Evolutionary conservation across 2,888 invertebrate genomes (phyloP).

Genomic region (Timema cristinae): DNA sequence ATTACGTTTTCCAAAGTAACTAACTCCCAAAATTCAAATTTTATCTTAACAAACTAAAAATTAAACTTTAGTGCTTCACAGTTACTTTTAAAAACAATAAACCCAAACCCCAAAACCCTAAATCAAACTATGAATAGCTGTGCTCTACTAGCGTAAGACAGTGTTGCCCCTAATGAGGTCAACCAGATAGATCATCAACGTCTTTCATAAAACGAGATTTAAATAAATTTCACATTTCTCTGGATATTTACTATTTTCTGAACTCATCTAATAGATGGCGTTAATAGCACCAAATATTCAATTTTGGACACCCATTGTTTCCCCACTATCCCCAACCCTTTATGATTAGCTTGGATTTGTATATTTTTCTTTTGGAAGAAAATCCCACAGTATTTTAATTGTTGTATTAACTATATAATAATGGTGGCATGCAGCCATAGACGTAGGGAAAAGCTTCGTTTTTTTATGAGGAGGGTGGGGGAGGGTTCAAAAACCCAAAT

Average conservation of each 20-base stretch:
- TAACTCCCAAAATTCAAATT: background rate
- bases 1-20: background rate
- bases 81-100: background rate
- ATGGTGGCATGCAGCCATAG: no score
- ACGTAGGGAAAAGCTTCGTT: no score
- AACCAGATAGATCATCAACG: background rate
- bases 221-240: background rate
- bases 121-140: background rate
- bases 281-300: no score
- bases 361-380: no score
- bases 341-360: no score
- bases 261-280: no score
- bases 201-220: background rate
- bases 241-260: slow-evolving; percentile 6
- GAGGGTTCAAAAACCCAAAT: no score
- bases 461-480: no score
- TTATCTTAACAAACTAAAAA: background rate
- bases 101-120: background rate
- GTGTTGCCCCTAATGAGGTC: background rate
- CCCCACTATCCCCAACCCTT: no score
- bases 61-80: background rate
- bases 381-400: no score
- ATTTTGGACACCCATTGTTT: no score
- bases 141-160: background rate
- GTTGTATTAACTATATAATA: no score